phyloP scores from a whole-genome alignment of 2,113 vertebrate species.

The Pygoscelis adeliae region DNA sequence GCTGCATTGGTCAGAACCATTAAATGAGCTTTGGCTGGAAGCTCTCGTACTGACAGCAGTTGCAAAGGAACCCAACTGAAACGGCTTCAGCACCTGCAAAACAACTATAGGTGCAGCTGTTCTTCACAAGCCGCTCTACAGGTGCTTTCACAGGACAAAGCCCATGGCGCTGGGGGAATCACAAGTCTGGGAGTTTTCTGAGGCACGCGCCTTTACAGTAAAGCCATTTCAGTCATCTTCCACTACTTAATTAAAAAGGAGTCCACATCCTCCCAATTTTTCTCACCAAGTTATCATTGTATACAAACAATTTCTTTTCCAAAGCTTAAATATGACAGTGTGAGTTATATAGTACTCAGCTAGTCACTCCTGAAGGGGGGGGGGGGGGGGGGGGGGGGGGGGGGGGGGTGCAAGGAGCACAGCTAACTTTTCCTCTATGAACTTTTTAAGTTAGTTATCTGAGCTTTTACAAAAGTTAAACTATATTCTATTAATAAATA shows the following conservation, averaged over 20 bases:
- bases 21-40: not conserved
- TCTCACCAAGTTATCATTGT: not conserved
- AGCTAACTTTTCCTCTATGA: not conserved
- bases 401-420: not conserved
- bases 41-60: not conserved
- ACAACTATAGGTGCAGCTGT: not conserved
- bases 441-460: not conserved
- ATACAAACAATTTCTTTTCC: not conserved
- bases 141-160: not conserved
- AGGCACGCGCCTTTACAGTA: not conserved
- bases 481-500: not conserved
- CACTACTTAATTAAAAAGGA: not conserved
- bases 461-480: not conserved
- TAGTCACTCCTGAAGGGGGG: not conserved
- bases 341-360: not conserved
- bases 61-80: not conserved
- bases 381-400: fast-evolving
- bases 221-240: not conserved
- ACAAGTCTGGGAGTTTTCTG: not conserved
- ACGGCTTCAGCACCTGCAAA: not conserved
- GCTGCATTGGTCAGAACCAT: not conserved
- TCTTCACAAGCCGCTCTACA: not conserved
- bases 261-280: not conserved
- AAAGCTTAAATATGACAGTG: not conserved
- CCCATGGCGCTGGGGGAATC: not conserved